Evolutionary conservation across 2,888 invertebrate genomes (phyloP).

Genomic region (Scaeva pyrastri): DNA sequence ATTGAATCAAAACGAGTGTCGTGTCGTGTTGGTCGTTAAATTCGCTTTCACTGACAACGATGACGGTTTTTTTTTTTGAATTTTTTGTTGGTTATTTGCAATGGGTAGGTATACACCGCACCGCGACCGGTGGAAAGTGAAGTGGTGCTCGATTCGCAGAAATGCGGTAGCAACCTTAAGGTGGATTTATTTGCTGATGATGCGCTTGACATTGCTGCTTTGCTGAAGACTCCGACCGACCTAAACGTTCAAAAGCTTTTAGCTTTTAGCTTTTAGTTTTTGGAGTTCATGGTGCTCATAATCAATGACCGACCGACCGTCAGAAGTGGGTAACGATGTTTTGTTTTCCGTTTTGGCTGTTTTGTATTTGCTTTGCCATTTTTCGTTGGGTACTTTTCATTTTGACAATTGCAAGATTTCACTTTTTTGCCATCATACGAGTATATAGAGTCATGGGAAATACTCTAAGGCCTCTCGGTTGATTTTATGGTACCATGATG

Average conservation of each 20-base stretch:
- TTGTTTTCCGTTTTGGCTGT: slow-evolving; percentile 20
- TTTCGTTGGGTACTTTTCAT: no score
- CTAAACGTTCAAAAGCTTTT: not conserved
- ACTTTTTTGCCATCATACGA: slow-evolving; percentile 50
- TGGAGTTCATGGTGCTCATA: slow-evolving; percentile 54
- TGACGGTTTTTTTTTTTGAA: slow-evolving; percentile 35
- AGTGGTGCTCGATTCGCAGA: slow-evolving; percentile 43
- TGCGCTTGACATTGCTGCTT: slow-evolving; percentile 67
- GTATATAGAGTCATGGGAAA: slow-evolving; percentile 59
- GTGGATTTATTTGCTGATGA: slow-evolving; percentile 66
- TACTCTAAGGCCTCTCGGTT: slow-evolving; percentile 20
- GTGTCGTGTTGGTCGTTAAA: slow-evolving; percentile 57
- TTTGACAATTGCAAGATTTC: slow-evolving; percentile 67
- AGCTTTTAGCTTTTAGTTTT: slow-evolving; percentile 19
- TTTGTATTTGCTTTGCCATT: slow-evolving; percentile 22
- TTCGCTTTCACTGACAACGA: slow-evolving; percentile 65
- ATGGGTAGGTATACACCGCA: no score
- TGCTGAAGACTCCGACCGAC: slow-evolving; percentile 1
- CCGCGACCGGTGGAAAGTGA: slow-evolving; percentile 56
- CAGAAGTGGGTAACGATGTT: slow-evolving; percentile 49
- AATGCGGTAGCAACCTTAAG: slow-evolving; percentile 50
- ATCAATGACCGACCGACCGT: slow-evolving; percentile 32
- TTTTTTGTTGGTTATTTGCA: slow-evolving; percentile 8
- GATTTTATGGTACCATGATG: slow-evolving; percentile 25
- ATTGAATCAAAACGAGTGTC: slow-evolving; percentile 40